Conservation (phyloP, 2,113 vertebrate species). For the Tupaia chinensis region DNA sequence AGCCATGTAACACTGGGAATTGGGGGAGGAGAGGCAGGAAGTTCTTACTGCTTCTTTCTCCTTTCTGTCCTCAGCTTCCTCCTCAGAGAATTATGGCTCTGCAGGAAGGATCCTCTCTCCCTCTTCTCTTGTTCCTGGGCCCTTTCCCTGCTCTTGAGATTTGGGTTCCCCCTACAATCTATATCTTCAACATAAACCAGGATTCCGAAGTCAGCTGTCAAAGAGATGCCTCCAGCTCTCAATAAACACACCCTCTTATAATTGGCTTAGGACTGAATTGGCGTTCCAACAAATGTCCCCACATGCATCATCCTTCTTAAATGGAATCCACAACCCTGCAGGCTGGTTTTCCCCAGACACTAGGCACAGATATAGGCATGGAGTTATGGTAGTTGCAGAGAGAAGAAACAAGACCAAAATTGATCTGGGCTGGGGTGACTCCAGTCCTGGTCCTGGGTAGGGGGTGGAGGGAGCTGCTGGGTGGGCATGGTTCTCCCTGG, state of each 20-base stretch:
- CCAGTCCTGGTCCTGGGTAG: background rate
- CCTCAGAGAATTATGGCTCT: background rate
- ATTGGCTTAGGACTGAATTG: conserved; percentile 60
- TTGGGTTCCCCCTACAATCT: background rate
- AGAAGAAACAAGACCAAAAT: background rate
- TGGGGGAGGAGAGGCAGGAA: background rate
- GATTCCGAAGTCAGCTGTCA: background rate
- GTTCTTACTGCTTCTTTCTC: conserved; percentile 40
- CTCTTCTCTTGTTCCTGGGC: background rate
- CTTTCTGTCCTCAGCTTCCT: background rate
- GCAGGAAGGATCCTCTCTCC: background rate
- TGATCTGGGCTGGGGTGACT: background rate
- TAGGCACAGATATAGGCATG: background rate
- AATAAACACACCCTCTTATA: conserved; percentile 44
- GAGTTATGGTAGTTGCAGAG: background rate
- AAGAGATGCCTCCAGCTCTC: conserved; percentile 42
- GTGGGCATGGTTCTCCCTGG: background rate
- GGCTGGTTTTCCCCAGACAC: background rate
- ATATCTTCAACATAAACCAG: conserved; percentile 7
- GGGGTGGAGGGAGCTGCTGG: background rate
- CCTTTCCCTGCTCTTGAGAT: background rate
- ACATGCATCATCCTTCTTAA: conserved; percentile 54
- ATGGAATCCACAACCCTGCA: background rate
- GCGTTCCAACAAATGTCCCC: background rate
- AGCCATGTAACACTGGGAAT: conserved; percentile 25